Evolutionary conservation across 2,888 invertebrate genomes (phyloP).

Genomic region (Anthoptus insignis): DNA sequence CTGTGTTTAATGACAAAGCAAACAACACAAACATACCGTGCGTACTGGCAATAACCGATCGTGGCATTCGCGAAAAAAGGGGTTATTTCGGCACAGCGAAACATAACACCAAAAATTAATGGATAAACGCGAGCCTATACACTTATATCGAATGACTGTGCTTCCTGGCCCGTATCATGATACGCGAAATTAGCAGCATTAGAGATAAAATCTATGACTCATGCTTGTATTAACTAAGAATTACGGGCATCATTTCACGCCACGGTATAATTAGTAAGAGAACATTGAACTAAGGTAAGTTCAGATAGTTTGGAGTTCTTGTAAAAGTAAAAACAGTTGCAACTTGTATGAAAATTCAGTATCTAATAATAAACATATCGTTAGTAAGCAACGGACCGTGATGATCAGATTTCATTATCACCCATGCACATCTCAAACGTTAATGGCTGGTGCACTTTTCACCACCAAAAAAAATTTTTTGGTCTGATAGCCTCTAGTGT

Average conservation of each 20-base stretch:
- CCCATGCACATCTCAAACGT: too few relatives aligned
- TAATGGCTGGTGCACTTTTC: too few relatives aligned
- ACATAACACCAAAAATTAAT: conserved; percentile 38
- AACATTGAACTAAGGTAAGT: conserved; percentile 17
- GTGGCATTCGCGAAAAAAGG: conserved; percentile 16
- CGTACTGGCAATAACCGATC: background rate
- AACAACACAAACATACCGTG: background rate
- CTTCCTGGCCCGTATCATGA: conserved; percentile 41
- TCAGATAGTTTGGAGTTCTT: background rate
- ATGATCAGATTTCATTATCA: too few relatives aligned
- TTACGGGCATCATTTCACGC: conserved; percentile 14
- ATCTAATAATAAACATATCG: too few relatives aligned
- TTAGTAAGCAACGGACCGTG: too few relatives aligned
- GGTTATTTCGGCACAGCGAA: conserved; percentile 9
- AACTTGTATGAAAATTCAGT: too few relatives aligned
- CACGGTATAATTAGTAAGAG: conserved; percentile 13
- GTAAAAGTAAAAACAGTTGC: too few relatives aligned
- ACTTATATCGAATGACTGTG: conserved; percentile 46
- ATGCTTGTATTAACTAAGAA: conserved; percentile 22
- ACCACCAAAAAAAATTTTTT: too few relatives aligned
- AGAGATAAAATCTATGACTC: conserved; percentile 38
- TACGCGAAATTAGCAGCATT: conserved; percentile 46
- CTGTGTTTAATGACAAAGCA: too few relatives aligned
- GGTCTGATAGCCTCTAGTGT: too few relatives aligned
- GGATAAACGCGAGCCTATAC: conserved; percentile 29